These are phyloP conservation scores for Macrophya annulata DNA, from an alignment of 2,888 invertebrate species.

Conservation along the genomic window DNA sequence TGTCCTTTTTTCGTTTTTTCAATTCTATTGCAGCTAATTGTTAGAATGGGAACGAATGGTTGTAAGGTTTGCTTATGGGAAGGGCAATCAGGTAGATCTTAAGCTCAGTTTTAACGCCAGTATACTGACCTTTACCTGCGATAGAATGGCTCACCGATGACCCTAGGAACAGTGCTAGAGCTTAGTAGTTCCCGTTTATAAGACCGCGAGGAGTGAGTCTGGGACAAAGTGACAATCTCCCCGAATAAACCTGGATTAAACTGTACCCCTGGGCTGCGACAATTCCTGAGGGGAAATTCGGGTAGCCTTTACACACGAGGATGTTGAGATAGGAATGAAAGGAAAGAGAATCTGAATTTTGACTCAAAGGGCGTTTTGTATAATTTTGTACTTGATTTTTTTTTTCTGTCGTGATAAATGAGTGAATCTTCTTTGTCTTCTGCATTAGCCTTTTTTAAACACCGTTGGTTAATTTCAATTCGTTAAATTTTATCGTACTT, in stretches of 20 bases:
- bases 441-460: not conserved
- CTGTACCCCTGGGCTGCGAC: slow-evolving; percentile 33
- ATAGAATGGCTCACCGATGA: slow-evolving; percentile 17
- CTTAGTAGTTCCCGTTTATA: slow-evolving; percentile 51
- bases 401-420: not conserved
- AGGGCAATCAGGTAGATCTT: not conserved
- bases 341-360: not conserved
- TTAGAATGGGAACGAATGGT: not conserved
- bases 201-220: slow-evolving; percentile 39
- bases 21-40: not conserved
- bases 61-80: not conserved
- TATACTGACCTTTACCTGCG: slow-evolving; percentile 7
- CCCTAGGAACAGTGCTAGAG: slow-evolving; percentile 14
- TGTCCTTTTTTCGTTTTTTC: not conserved
- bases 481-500: not conserved
- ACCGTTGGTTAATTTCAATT: not conserved
- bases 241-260: slow-evolving; percentile 49
- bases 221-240: slow-evolving; percentile 52
- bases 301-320: not conserved
- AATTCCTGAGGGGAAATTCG: slow-evolving; percentile 28
- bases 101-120: slow-evolving; percentile 8
- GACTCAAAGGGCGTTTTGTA: not conserved
- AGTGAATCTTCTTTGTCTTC: not conserved
- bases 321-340: not conserved
- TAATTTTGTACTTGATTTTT: not conserved